Conservation (phyloP, 1,140 invertebrate species). For the Pteromalus puparum region DNA sequence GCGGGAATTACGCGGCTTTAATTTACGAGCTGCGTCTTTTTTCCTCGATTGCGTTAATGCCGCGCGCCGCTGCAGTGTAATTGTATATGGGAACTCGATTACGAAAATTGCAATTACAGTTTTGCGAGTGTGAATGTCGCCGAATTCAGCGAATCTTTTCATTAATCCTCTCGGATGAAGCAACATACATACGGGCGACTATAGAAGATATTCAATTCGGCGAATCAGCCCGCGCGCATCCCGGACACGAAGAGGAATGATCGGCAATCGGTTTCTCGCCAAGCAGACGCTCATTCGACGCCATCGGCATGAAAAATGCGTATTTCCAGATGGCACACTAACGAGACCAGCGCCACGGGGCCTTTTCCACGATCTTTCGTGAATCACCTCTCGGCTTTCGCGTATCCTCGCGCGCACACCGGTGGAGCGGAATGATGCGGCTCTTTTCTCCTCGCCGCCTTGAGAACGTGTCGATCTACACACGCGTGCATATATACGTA, state of each 20-base stretch:
- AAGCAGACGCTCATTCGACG: background rate
- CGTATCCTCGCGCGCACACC: conserved; percentile 59
- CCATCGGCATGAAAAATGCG: background rate
- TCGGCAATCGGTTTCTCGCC: background rate
- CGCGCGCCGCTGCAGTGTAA: too few relatives aligned
- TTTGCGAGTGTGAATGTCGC: too few relatives aligned
- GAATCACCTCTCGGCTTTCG: conserved; percentile 60
- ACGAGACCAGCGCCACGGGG: conserved; percentile 24
- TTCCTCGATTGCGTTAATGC: too few relatives aligned
- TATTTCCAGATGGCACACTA: background rate
- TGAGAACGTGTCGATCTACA: conserved; percentile 66
- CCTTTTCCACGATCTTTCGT: conserved; percentile 56
- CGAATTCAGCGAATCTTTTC: too few relatives aligned
- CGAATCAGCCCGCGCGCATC: too few relatives aligned
- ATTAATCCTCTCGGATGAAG: too few relatives aligned
- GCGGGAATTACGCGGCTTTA: background rate
- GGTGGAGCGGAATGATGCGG: conserved; percentile 62
- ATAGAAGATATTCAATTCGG: background rate
- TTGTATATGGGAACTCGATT: too few relatives aligned
- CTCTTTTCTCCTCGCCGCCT: conserved; percentile 50
- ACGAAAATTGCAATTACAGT: too few relatives aligned
- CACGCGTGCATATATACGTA: conserved; percentile 32
- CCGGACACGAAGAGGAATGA: background rate
- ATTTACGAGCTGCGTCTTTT: conserved; percentile 8
- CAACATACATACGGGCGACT: too few relatives aligned